Percentiles rank a stretch among this genome's conserved stretches.
These are phyloP conservation scores for Morpho helenor DNA, from an alignment of 2,888 invertebrate genomes.

Conservation along the genomic window DNA sequence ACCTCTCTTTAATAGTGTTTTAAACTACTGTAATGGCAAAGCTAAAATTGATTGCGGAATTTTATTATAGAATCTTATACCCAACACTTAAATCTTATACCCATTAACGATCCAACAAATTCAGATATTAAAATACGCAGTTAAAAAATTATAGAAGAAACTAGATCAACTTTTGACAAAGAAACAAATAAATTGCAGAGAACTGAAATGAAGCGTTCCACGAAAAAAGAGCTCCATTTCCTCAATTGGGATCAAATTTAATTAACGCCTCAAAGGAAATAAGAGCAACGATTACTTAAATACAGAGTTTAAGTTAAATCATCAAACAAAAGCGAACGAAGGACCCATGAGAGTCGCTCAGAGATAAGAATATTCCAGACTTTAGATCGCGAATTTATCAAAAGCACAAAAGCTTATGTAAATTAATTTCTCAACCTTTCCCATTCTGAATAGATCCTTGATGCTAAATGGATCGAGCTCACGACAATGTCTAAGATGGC, in stretches of 20 bases:
- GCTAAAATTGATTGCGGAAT: too few relatives aligned
- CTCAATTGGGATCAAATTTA: slow-evolving; percentile 28
- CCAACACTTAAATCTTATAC: too few relatives aligned
- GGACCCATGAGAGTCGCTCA: slow-evolving; percentile 34
- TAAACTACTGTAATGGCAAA: too few relatives aligned
- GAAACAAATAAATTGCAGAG: slow-evolving; percentile 12
- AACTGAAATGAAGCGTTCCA: slow-evolving; percentile 11
- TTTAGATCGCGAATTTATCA: slow-evolving; percentile 51
- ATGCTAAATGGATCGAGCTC: slow-evolving; percentile 43
- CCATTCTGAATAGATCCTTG: slow-evolving; percentile 49
- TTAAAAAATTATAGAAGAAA: slow-evolving; percentile 3
- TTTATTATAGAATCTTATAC: too few relatives aligned
- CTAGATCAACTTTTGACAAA: slow-evolving; percentile 8
- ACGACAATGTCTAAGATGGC: slow-evolving; percentile 36
- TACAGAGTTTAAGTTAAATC: slow-evolving; percentile 46
- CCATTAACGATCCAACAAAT: too few relatives aligned
- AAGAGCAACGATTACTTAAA: slow-evolving; percentile 45
- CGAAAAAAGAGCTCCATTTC: slow-evolving; percentile 10
- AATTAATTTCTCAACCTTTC: slow-evolving; percentile 67
- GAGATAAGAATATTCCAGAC: slow-evolving; percentile 49
- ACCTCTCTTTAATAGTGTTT: too few relatives aligned
- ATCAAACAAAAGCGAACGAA: slow-evolving; percentile 49
- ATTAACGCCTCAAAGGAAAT: slow-evolving; percentile 33
- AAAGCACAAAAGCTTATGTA: slow-evolving; percentile 63
- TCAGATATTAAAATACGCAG: neutral